These are phyloP conservation scores for Limanda limanda DNA, from an alignment of 2,113 vertebrate species.

Conservation along the genomic window DNA sequence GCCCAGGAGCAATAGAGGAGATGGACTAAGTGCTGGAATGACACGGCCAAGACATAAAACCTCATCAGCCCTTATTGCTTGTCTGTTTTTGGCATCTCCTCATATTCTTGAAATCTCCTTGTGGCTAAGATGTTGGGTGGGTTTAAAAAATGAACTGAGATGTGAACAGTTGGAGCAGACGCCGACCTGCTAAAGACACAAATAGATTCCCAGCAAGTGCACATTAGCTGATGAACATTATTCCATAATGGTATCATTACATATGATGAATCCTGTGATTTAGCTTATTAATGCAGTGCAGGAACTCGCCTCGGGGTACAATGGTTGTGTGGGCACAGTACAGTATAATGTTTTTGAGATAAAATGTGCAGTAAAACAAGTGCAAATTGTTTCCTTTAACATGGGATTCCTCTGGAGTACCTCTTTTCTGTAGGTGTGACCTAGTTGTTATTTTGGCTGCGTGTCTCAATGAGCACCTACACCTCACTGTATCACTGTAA, in stretches of 20 bases:
- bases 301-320: constrained; percentile 42
- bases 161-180: constrained; percentile 51
- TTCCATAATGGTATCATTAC: constrained; percentile 77
- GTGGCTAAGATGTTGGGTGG: constrained; percentile 49
- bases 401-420: constrained; percentile 6
- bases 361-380: neutral
- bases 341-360: constrained; percentile 13
- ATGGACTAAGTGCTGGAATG: constrained; percentile 48
- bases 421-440: constrained; percentile 20
- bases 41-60: constrained; percentile 64
- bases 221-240: constrained; percentile 76
- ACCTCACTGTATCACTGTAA: constrained; percentile 31
- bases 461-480: constrained; percentile 19
- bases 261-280: constrained; percentile 72
- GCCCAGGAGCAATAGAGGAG: constrained; percentile 64
- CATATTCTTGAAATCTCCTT: constrained; percentile 61
- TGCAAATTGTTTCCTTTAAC: neutral
- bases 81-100: constrained; percentile 68
- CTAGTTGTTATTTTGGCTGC: constrained; percentile 30
- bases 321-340: constrained; percentile 27
- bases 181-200: constrained; percentile 61
- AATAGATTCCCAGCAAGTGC: constrained; percentile 64
- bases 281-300: constrained; percentile 70
- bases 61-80: constrained; percentile 73
- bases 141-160: constrained; percentile 61